Evolutionary conservation across 2,797 vertebrate species (phyloP).

Genomic region (Knipowitschia caucasica): DNA sequence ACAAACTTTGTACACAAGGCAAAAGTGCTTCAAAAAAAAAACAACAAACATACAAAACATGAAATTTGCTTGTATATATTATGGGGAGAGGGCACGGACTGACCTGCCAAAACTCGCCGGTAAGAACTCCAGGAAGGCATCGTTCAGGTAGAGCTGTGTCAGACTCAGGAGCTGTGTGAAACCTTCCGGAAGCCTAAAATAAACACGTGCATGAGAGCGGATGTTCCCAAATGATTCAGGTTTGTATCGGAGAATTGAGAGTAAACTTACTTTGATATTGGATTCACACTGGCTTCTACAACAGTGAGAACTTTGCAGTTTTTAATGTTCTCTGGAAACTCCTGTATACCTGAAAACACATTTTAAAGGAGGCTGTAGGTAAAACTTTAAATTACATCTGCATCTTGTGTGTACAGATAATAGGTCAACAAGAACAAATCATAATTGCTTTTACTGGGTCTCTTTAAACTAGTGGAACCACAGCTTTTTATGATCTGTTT

Average conservation of each 20-base stretch:
- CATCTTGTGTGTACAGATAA: no score
- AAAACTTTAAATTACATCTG: no score
- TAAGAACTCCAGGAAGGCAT: conserved; percentile 96
- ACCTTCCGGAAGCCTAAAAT: conserved; percentile 92
- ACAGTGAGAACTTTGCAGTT: conserved; percentile 94
- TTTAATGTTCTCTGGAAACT: conserved; percentile 99
- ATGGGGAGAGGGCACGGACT: conserved; percentile 27
- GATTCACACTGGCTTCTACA: conserved; percentile 97
- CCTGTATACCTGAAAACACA: conserved; percentile 87
- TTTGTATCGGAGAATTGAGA: background rate
- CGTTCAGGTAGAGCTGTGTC: conserved; percentile 96
- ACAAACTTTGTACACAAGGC: no score
- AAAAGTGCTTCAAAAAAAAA: no score
- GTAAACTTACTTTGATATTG: conserved; percentile 92
- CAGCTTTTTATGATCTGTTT: no score
- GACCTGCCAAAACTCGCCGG: conserved; percentile 97
- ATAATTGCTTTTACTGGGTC: no score
- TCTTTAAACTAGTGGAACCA: no score
- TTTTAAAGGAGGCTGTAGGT: conserved; percentile 15
- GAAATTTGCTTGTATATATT: no score
- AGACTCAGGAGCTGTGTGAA: conserved; percentile 96
- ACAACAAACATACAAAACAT: no score
- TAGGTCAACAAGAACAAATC: background rate
- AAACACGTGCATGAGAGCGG: conserved; percentile 7
- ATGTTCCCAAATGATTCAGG: background rate